Evolutionary conservation across 2,113 vertebrate genomes (phyloP).

Genomic region (Andinoacara biseriatus): DNA sequence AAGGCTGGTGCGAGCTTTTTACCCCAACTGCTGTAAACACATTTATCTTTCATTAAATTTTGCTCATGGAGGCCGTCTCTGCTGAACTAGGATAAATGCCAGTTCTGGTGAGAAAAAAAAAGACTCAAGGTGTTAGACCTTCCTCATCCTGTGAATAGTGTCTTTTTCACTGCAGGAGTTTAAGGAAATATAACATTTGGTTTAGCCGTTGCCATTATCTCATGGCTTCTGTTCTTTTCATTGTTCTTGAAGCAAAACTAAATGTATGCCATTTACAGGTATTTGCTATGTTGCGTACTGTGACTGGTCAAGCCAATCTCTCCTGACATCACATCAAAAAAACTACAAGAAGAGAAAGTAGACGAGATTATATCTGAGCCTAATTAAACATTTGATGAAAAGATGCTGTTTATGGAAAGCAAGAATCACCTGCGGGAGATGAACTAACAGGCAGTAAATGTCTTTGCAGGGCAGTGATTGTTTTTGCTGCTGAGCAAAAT

Average conservation of each 20-base stretch:
- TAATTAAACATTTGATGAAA: not conserved
- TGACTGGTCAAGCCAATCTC: not conserved
- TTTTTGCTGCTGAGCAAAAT: constrained; percentile 5
- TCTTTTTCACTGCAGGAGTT: not conserved
- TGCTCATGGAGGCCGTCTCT: not conserved
- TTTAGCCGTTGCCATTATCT: not conserved
- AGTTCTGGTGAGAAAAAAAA: not conserved
- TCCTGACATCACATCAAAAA: not conserved
- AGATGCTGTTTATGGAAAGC: not conserved
- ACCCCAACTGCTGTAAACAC: constrained; percentile 23
- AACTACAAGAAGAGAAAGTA: not conserved
- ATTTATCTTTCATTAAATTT: constrained; percentile 58
- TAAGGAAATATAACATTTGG: not conserved
- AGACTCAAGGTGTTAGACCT: constrained; percentile 8
- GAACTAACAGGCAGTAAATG: not conserved
- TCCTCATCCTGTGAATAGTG: not conserved
- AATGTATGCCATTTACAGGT: not conserved
- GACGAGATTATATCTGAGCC: not conserved
- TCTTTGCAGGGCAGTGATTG: not conserved
- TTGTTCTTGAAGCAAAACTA: not conserved
- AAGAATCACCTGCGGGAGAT: not conserved
- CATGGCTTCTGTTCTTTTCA: not conserved
- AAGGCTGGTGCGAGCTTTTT: not conserved
- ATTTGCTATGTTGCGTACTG: not conserved
- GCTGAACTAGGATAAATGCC: constrained; percentile 26